Base-by-base conservation (phyloP, 2,113 vertebrate species). In the human region DNA sequence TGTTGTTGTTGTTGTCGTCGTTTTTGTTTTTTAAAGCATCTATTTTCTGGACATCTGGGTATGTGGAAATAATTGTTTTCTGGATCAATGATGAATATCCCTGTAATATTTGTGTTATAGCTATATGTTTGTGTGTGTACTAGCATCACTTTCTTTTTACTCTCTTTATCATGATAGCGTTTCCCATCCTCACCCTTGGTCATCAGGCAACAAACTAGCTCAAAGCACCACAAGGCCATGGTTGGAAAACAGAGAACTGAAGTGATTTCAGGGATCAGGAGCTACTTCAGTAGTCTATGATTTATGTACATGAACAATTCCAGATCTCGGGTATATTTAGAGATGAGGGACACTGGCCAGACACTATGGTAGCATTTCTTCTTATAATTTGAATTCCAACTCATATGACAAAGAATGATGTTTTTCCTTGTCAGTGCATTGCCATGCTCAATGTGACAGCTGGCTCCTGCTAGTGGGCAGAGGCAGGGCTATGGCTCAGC, bases 371-470 rank as follows among this genome's bases (percentile, higher is more conserved):
- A 40, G 30, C 20, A 52, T 93, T 94, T 93, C 8, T 97, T 90
- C 93, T 93, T 64, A 90, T 73, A 23, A 17, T 72, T 96, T n/a
- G 48, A 70, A 97, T 97, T 96, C 87, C 90, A 97, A 14, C 48
- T 48, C 72, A 94, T 96, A 87, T 96, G 89, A 93, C 72, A 40
- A 92, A 84, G 48, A 79, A 83, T 27, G 5, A 25, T 93, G 72
- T 96, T 97, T 95, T 88, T 96, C 85, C 90, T 87, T 94, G 96
- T 96, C 70, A 88, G 25, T 81, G 89, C 10, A 0, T 2, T 73
- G 88, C 55, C 52, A 35, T 70, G 64, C 6, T 45, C 22, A 2
- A 30, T 13, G 1, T 43, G 68, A 91, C 25, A n/a, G 64, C 38
- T 3, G 16, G 55, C 73, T 76, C 73, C 87, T 90, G 64, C 66